phyloP scores from a whole-genome alignment of 1,140 invertebrate genomes.

The Ericerus pela region DNA sequence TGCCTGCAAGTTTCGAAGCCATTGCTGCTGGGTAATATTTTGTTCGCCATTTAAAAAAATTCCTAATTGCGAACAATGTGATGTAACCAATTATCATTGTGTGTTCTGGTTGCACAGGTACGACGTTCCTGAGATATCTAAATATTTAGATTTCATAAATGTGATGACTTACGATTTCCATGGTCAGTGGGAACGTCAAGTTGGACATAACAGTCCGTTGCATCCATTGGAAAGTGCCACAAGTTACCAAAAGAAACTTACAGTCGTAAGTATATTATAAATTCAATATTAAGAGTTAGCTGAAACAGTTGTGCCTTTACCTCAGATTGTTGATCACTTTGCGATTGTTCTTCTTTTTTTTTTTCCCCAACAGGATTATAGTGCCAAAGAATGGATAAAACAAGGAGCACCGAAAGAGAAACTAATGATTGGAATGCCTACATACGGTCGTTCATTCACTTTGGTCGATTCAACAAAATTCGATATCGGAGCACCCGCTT shows the following conservation, averaged over 20 bases:
- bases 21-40: slow-evolving; percentile 67
- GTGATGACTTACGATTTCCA: slow-evolving; percentile 94
- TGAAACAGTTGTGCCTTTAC: no score
- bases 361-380: slow-evolving; percentile 52
- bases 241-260: slow-evolving; percentile 77
- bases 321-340: neutral
- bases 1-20: slow-evolving; percentile 81
- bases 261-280: slow-evolving; percentile 48
- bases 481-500: slow-evolving; percentile 81
- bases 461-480: slow-evolving; percentile 75
- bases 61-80: neutral
- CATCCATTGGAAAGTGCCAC: slow-evolving; percentile 76
- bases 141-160: slow-evolving; percentile 86
- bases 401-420: slow-evolving; percentile 91
- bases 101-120: slow-evolving; percentile 37
- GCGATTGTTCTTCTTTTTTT: slow-evolving; percentile 14
- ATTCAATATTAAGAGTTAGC: neutral
- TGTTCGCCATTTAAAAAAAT: neutral
- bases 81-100: no score
- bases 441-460: slow-evolving; percentile 87
- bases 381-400: slow-evolving; percentile 81
- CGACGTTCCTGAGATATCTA: slow-evolving; percentile 83
- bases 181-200: slow-evolving; percentile 80
- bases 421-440: slow-evolving; percentile 86
- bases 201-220: slow-evolving; percentile 82